A percentile compares a stretch with the other conserved stretches of the same genome.
phyloP scores from a whole-genome alignment of 2,797 vertebrate genomes.

The Sylvia borin region DNA sequence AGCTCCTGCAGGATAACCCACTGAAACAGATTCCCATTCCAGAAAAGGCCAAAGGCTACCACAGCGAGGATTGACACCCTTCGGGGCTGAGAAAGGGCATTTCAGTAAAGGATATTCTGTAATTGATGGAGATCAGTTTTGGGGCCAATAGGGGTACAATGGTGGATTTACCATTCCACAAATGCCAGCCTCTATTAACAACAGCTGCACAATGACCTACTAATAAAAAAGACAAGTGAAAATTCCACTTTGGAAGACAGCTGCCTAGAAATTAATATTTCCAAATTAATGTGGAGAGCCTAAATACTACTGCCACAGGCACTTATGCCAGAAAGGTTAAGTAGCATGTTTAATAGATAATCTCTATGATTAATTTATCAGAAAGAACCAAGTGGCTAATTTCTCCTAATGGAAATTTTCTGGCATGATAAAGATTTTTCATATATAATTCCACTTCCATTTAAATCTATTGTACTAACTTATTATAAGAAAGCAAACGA shows the following conservation, averaged over 20 bases:
- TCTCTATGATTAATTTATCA: conserved; percentile 65
- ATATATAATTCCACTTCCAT: conserved; percentile 29
- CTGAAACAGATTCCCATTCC: background rate
- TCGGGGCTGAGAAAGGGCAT: background rate
- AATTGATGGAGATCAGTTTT: background rate
- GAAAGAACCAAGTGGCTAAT: conserved; percentile 46
- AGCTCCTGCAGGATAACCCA: background rate
- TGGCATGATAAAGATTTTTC: conserved; percentile 18
- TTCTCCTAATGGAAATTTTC: conserved; percentile 47
- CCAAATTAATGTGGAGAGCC: conserved; percentile 41
- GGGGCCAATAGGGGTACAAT: background rate
- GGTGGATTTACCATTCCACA: conserved; percentile 35
- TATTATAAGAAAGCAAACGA: conserved; percentile 5
- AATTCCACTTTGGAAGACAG: conserved; percentile 56
- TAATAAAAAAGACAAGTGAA: conserved; percentile 50
- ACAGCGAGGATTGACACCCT: background rate
- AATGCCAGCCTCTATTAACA: conserved; percentile 35
- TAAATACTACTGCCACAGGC: conserved; percentile 45
- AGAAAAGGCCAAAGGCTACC: conserved; percentile 17
- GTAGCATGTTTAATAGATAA: conserved; percentile 55
- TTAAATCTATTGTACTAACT: conserved; percentile 27
- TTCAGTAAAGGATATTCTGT: background rate
- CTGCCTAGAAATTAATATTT: conserved; percentile 55
- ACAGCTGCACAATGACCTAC: conserved; percentile 57
- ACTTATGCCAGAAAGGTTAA: conserved; percentile 60